phyloP scores from a whole-genome alignment of 2,113 vertebrate genomes.

The Calcarius ornatus region DNA sequence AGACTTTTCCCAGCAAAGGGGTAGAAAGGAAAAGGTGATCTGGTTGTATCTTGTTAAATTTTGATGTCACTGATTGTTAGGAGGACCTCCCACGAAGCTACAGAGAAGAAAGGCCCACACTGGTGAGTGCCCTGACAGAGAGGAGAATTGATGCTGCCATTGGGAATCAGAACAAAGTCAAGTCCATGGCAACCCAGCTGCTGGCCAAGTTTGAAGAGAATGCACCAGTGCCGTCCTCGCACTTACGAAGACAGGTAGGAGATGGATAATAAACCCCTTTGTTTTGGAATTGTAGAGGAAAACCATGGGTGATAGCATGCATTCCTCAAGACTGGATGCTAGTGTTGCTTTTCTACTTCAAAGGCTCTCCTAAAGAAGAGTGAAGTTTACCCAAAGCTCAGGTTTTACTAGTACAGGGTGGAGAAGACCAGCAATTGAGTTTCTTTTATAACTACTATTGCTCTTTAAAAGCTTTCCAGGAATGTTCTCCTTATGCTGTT shows the following conservation, averaged over 20 bases:
- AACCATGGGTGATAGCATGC: background rate
- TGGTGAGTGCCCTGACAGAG: conserved; percentile 76
- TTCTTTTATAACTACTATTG: background rate
- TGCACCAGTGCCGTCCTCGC: conserved; percentile 78
- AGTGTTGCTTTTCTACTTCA: background rate
- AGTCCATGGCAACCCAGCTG: conserved; percentile 95
- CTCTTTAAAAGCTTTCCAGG: background rate
- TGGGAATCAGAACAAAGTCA: conserved; percentile 94
- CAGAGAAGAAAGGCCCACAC: conserved; percentile 76
- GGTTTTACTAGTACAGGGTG: background rate
- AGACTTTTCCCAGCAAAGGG: background rate
- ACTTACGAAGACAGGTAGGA: conserved; percentile 88
- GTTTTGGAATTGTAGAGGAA: background rate
- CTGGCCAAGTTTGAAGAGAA: conserved; percentile 97
- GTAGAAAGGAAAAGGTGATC: background rate
- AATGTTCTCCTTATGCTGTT: background rate
- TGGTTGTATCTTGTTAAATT: background rate
- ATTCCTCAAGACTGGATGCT: background rate
- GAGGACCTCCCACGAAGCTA: conserved; percentile 78
- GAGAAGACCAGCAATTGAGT: background rate
- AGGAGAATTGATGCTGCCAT: conserved; percentile 78
- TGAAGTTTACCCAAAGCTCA: background rate
- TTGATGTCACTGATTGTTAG: conserved; percentile 54
- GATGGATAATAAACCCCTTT: background rate
- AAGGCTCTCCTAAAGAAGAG: background rate